These are phyloP conservation scores for Pseudomyrmex cubaensis DNA, from an alignment of 1,140 invertebrate genomes.

Conservation along the genomic window DNA sequence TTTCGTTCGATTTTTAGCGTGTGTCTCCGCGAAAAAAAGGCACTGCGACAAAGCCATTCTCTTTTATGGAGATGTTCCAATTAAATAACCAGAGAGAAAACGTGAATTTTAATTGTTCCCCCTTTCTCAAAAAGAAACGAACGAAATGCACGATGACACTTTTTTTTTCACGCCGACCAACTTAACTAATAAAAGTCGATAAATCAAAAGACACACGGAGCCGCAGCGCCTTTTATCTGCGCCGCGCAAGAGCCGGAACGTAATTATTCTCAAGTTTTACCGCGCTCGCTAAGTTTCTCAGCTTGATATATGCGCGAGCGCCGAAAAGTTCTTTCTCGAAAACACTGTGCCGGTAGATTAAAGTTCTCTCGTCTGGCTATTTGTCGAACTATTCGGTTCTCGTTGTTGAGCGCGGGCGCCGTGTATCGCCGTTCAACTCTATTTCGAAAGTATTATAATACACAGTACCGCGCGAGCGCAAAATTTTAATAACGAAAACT, in stretches of 20 bases:
- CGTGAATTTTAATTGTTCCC: slow-evolving; percentile 24
- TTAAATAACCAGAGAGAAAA: not conserved
- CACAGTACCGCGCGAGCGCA: not conserved
- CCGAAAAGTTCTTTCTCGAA: slow-evolving; percentile 33
- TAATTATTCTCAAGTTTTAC: slow-evolving; percentile 68
- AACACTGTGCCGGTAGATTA: slow-evolving; percentile 29
- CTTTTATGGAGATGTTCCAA: not conserved
- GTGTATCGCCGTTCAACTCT: not conserved
- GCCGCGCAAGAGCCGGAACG: slow-evolving; percentile 60
- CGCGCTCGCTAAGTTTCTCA: slow-evolving; percentile 46
- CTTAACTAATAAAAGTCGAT: slow-evolving; percentile 66
- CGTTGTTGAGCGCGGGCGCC: slow-evolving; percentile 19
- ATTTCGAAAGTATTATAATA: not conserved
- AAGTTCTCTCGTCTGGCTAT: slow-evolving; percentile 42
- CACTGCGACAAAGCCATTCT: too few relatives aligned
- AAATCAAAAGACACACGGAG: slow-evolving; percentile 38
- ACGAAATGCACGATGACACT: not conserved
- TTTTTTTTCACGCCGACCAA: slow-evolving; percentile 22
- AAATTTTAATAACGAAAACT: not conserved
- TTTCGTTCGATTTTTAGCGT: slow-evolving; percentile 9
- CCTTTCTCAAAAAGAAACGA: slow-evolving; percentile 2
- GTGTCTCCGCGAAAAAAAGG: not conserved
- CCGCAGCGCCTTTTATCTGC: slow-evolving; percentile 63
- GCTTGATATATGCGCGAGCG: slow-evolving; percentile 62
- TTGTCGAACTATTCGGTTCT: slow-evolving; percentile 13